phyloP scores from a whole-genome alignment of 2,797 vertebrate species.

The Betta splendens region DNA sequence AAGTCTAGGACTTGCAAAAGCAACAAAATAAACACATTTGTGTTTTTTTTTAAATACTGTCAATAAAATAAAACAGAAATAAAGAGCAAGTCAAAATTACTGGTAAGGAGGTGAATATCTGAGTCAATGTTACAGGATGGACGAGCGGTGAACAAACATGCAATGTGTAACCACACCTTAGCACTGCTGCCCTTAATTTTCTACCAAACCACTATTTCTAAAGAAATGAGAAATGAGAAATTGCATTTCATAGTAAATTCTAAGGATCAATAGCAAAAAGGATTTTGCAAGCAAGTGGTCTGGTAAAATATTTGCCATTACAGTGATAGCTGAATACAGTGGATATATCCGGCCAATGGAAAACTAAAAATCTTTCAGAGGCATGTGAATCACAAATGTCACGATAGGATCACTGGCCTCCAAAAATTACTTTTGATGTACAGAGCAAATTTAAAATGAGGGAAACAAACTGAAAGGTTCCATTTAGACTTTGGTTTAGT shows the following conservation, averaged over 20 bases:
- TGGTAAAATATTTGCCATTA: constrained; percentile 31
- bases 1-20: constrained; percentile 89
- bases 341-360: constrained; percentile 57
- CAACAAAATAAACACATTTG: constrained; percentile 90
- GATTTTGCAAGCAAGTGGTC: constrained; percentile 54
- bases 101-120: constrained; percentile 52
- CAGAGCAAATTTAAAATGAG: constrained; percentile 19
- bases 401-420: constrained; percentile 34
- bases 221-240: constrained; percentile 27
- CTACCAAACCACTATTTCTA: constrained; percentile 51
- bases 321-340: constrained; percentile 55
- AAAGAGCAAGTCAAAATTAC: constrained; percentile 61
- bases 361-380: constrained; percentile 22
- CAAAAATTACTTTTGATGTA: constrained; percentile 37
- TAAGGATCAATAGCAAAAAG: constrained; percentile 38
- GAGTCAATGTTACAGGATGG: constrained; percentile 52
- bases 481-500: constrained; percentile 72
- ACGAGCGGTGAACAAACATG: constrained; percentile 58
- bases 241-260: constrained; percentile 41
- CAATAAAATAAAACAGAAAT: constrained; percentile 67
- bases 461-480: constrained; percentile 46
- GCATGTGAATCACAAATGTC: constrained; percentile 26
- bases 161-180: constrained; percentile 61
- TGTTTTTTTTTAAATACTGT: constrained; percentile 92
- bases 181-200: constrained; percentile 42